phyloP scores from a whole-genome alignment of 53 echinoderm and acorn worm species.

The Hippasteria phrygiana region DNA sequence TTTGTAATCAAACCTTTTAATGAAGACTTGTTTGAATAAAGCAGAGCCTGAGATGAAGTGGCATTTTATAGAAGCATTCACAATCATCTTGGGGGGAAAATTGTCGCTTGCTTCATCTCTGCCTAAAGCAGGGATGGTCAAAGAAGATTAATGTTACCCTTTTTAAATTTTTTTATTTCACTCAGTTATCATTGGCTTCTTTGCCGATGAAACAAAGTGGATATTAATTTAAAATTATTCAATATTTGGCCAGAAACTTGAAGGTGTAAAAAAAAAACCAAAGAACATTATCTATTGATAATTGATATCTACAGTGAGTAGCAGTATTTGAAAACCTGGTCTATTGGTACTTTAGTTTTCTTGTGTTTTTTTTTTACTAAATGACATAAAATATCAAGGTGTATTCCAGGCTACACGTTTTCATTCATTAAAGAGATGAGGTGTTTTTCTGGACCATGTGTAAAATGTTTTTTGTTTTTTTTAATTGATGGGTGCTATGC shows the following conservation, averaged over 20 bases:
- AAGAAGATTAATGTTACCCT: neutral
- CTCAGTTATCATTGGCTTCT: neutral
- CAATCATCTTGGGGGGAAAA: neutral
- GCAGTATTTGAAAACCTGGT: constrained; percentile 7
- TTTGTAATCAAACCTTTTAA: constrained; percentile 11
- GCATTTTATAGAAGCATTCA: neutral
- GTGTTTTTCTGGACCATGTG: constrained; percentile 47
- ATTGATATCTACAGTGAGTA: neutral
- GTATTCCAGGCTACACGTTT: constrained; percentile 55
- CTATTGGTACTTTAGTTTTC: constrained; percentile 14
- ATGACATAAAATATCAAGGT: neutral
- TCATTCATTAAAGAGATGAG: constrained; percentile 8
- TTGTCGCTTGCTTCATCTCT: neutral
- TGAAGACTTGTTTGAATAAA: neutral
- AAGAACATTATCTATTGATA: neutral
- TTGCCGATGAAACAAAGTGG: neutral
- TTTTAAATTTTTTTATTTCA: no score
- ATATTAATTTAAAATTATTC: neutral
- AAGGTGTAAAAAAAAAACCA: neutral
- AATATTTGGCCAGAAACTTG: neutral
- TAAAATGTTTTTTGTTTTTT: constrained; percentile 53
- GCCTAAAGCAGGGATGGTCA: neutral
- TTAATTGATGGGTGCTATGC: constrained; percentile 68
- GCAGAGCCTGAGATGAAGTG: neutral
- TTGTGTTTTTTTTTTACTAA: constrained; percentile 18